These are phyloP conservation scores for Pseudomyrmex sp. DNA, from an alignment of 1,140 invertebrate genomes.

Conservation along the genomic window DNA sequence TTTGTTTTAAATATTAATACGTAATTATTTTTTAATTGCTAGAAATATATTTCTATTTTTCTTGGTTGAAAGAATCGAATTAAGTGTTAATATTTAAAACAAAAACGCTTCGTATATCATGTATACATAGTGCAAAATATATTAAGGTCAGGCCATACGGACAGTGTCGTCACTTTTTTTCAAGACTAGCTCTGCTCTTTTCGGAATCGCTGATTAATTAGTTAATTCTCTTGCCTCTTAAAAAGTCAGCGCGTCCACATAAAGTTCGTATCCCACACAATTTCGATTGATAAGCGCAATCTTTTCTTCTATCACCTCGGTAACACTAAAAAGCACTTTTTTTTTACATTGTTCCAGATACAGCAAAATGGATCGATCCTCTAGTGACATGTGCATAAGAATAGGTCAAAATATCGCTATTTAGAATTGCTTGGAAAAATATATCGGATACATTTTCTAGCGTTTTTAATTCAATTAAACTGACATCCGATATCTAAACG, in stretches of 20 bases:
- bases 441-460: neutral
- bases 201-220: slow-evolving; percentile 23
- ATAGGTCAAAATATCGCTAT: slow-evolving; percentile 16
- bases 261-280: neutral
- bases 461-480: neutral
- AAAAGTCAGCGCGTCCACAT: slow-evolving; percentile 16
- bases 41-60: too few relatives aligned
- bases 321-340: slow-evolving; percentile 39
- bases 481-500: slow-evolving; percentile 14
- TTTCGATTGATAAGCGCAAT: slow-evolving; percentile 23
- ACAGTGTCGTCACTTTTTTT: slow-evolving; percentile 43
- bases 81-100: too few relatives aligned
- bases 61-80: too few relatives aligned
- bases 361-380: slow-evolving; percentile 1
- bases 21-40: neutral
- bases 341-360: slow-evolving; percentile 53
- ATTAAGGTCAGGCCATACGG: slow-evolving; percentile 68
- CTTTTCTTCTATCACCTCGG: neutral
- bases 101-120: slow-evolving; percentile 39
- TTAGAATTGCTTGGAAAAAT: neutral
- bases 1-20: too few relatives aligned
- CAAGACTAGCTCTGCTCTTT: slow-evolving; percentile 43
- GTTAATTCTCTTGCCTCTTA: slow-evolving; percentile 14
- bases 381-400: slow-evolving; percentile 3
- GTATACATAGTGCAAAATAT: slow-evolving; percentile 71